Evolutionary conservation across 2,797 vertebrate species (phyloP).

Genomic region (Crocidura indochinensis): DNA sequence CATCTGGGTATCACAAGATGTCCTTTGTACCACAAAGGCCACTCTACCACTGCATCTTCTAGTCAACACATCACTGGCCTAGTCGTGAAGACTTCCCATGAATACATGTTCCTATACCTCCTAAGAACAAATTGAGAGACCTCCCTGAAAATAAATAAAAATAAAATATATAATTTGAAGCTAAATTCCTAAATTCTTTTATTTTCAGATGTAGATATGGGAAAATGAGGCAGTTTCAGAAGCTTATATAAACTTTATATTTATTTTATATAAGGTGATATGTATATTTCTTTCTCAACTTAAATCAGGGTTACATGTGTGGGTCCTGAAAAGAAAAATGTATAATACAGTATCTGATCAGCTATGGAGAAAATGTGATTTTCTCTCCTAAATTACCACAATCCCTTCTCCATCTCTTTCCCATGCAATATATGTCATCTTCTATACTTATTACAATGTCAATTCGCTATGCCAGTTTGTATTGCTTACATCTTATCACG

Average conservation of each 20-base stretch:
- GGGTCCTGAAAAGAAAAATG: background rate
- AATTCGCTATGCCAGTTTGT: background rate
- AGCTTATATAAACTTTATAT: background rate
- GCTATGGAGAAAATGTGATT: constrained; percentile 19
- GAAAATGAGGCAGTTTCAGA: fast-evolving
- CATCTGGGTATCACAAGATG: too few species aligned
- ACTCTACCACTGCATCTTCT: too few species aligned
- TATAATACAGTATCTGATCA: constrained; percentile 48
- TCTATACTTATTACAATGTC: background rate
- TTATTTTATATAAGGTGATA: constrained; percentile 5
- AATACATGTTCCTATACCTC: too few species aligned
- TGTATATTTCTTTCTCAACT: constrained; percentile 20
- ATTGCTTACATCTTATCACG: background rate
- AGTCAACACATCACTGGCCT: too few species aligned
- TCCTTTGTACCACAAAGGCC: too few species aligned
- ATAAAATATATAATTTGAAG: background rate
- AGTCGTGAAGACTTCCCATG: too few species aligned
- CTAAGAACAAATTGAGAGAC: too few species aligned
- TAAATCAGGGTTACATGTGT: constrained; percentile 27
- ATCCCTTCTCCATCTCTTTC: background rate
- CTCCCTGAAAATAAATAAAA: too few species aligned
- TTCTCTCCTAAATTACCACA: constrained; percentile 28
- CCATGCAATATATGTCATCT: background rate
- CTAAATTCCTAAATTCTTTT: background rate
- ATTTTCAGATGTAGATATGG: background rate